A percentile compares a stretch with the other conserved stretches of the same genome.
Conservation (phyloP, 2,113 vertebrate genomes). For the Periophthalmodon schlosseri region DNA sequence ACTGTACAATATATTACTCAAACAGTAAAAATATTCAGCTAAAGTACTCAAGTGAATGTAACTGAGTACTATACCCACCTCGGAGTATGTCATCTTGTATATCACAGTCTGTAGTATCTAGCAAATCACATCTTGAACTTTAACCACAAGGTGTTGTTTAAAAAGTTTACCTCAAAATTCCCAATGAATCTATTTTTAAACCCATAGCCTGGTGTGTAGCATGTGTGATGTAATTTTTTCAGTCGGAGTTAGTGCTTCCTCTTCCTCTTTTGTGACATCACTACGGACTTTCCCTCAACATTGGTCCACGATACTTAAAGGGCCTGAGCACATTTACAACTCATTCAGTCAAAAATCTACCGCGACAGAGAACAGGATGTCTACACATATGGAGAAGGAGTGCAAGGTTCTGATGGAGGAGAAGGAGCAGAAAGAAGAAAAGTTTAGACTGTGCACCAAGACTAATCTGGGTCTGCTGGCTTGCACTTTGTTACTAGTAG, state of each 20-base stretch:
- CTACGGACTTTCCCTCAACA: slow-evolving; percentile 69
- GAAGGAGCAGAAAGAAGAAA: not conserved
- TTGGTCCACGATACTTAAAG: slow-evolving; percentile 23
- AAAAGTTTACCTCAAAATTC: not conserved
- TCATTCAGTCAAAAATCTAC: not conserved
- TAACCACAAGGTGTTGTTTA: not conserved
- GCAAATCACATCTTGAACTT: not conserved
- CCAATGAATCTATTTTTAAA: not conserved
- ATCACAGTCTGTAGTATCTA: too few relatives aligned
- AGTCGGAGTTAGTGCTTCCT: slow-evolving; percentile 18
- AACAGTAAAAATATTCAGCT: too few relatives aligned
- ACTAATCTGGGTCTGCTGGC: slow-evolving; percentile 23
- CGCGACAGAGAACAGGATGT: not conserved
- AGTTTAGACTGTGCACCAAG: slow-evolving; percentile 20
- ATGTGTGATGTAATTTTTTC: not conserved
- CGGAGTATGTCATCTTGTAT: too few relatives aligned
- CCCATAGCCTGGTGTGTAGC: not conserved
- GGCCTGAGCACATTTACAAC: not conserved
- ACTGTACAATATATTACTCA: too few relatives aligned
- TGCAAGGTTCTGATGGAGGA: slow-evolving; percentile 34
- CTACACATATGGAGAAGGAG: slow-evolving; percentile 52
- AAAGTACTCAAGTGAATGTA: too few relatives aligned
- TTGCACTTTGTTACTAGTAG: slow-evolving; percentile 50
- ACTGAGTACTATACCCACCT: too few relatives aligned
- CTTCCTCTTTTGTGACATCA: slow-evolving; percentile 72